Percentiles rank a stretch among this genome's conserved stretches.
Evolutionary conservation across 2,888 invertebrate genomes (phyloP).

Genomic region (Leucoma salicis): DNA sequence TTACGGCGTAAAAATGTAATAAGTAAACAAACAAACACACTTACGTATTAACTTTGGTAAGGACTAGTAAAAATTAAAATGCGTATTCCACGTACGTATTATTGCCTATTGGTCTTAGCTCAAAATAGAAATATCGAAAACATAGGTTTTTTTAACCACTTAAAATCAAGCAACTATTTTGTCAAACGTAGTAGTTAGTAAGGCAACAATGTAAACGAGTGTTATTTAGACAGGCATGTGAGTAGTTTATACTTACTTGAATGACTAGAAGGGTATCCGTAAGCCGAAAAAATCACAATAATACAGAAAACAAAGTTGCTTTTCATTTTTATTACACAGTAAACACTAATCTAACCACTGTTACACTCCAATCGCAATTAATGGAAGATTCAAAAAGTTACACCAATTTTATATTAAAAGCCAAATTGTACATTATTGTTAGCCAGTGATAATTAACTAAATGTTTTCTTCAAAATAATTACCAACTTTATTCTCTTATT

Average conservation of each 20-base stretch:
- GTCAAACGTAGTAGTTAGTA: too few relatives aligned
- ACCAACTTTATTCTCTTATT: background rate
- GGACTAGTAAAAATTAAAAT: too few relatives aligned
- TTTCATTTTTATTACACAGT: background rate
- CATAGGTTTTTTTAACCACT: too few relatives aligned
- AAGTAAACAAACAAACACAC: too few relatives aligned
- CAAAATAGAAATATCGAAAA: too few relatives aligned
- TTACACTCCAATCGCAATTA: slow-evolving; percentile 10
- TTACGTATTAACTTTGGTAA: too few relatives aligned
- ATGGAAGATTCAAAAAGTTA: background rate
- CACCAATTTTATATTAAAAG: slow-evolving; percentile 11
- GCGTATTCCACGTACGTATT: too few relatives aligned
- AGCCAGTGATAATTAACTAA: slow-evolving; percentile 10
- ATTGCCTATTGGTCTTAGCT: too few relatives aligned
- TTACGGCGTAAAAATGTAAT: too few relatives aligned
- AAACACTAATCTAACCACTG: background rate
- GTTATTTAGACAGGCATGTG: background rate
- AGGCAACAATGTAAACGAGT: background rate
- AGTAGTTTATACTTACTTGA: slow-evolving; percentile 22
- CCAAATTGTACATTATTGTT: slow-evolving; percentile 6
- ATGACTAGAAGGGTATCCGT: slow-evolving; percentile 12
- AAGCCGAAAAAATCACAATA: slow-evolving; percentile 5
- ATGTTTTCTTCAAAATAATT: slow-evolving; percentile 13
- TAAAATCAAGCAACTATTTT: too few relatives aligned
- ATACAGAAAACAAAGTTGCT: slow-evolving; percentile 3